Percentiles rank a stretch among this genome's conserved stretches.
Conservation (phyloP, 2,797 vertebrate species). For the Merluccius polli region DNA sequence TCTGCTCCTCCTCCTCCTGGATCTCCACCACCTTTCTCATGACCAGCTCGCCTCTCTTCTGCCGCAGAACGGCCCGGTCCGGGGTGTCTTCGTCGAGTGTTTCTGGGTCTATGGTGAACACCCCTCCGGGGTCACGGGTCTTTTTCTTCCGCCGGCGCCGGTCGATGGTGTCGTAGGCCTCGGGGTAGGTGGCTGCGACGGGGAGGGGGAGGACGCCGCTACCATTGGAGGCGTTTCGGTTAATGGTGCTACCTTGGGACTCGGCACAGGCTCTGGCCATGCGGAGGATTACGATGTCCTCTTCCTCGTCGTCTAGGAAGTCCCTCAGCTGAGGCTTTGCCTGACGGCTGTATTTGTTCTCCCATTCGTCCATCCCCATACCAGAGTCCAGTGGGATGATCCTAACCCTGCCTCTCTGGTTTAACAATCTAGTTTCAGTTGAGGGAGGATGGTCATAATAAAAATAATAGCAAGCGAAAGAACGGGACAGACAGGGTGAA, state of each 20-base stretch:
- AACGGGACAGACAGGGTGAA: slow-evolving; percentile 49
- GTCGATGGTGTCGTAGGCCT: slow-evolving; percentile 85
- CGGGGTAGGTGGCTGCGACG: slow-evolving; percentile 71
- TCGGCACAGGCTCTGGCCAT: slow-evolving; percentile 52
- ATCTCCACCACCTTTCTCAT: slow-evolving; percentile 67
- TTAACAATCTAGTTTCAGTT: slow-evolving; percentile 67
- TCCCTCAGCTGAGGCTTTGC: slow-evolving; percentile 76
- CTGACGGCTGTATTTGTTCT: slow-evolving; percentile 75
- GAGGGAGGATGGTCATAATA: slow-evolving; percentile 32
- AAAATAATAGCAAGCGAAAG: slow-evolving; percentile 27
- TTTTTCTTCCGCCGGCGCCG: slow-evolving; percentile 79
- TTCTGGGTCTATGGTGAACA: slow-evolving; percentile 36
- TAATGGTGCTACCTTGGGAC: slow-evolving; percentile 27
- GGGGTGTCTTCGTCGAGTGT: slow-evolving; percentile 40
- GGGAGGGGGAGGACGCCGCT: slow-evolving; percentile 47
- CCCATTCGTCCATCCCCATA: slow-evolving; percentile 81
- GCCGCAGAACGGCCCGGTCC: slow-evolving; percentile 56
- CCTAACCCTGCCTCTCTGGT: slow-evolving; percentile 80
- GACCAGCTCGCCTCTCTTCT: slow-evolving; percentile 68
- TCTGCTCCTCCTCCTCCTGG: slow-evolving; percentile 69
- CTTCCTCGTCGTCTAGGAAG: slow-evolving; percentile 75
- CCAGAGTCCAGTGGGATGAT: slow-evolving; percentile 85
- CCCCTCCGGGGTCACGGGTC: slow-evolving; percentile 53
- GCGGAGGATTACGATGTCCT: slow-evolving; percentile 58
- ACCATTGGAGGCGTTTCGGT: slow-evolving; percentile 47